These are phyloP conservation scores for Charaxes varanes DNA, from an alignment of 1,140 invertebrate species.

Conservation along the genomic window DNA sequence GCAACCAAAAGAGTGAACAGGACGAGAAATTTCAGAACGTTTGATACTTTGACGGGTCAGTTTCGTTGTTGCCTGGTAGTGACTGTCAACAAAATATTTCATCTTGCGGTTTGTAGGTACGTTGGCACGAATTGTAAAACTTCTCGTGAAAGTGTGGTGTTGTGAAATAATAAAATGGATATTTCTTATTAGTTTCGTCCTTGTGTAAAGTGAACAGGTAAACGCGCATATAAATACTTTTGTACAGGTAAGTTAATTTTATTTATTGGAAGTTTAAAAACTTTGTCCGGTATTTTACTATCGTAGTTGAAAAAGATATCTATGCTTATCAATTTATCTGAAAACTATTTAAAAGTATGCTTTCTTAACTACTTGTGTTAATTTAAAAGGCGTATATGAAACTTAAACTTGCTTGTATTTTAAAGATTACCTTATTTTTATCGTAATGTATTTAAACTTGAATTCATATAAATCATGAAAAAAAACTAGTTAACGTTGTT, in stretches of 20 bases:
- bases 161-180: conserved; percentile 33
- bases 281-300: conserved; percentile 1
- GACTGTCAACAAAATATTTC: conserved; percentile 21
- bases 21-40: conserved; percentile 24
- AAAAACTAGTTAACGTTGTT: neutral
- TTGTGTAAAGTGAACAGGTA: conserved; percentile 17
- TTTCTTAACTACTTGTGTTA: too few relatives aligned
- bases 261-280: conserved; percentile 3
- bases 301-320: conserved; percentile 6
- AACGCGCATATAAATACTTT: conserved; percentile 1
- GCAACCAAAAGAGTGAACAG: conserved; percentile 10
- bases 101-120: conserved; percentile 20
- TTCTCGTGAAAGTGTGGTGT: conserved; percentile 36
- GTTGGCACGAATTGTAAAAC: conserved; percentile 17
- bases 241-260: conserved; percentile 5
- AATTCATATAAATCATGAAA: neutral
- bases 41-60: conserved; percentile 10
- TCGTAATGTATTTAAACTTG: too few relatives aligned
- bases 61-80: conserved; percentile 9
- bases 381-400: too few relatives aligned
- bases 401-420: too few relatives aligned
- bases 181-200: conserved; percentile 21
- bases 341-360: too few relatives aligned
- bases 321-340: conserved; percentile 19
- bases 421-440: neutral